Evolutionary conservation across 1,140 invertebrate species (phyloP), one percentile per base, ranked within the genome.

Genomic region (Centruroides vittatus): DNA sequence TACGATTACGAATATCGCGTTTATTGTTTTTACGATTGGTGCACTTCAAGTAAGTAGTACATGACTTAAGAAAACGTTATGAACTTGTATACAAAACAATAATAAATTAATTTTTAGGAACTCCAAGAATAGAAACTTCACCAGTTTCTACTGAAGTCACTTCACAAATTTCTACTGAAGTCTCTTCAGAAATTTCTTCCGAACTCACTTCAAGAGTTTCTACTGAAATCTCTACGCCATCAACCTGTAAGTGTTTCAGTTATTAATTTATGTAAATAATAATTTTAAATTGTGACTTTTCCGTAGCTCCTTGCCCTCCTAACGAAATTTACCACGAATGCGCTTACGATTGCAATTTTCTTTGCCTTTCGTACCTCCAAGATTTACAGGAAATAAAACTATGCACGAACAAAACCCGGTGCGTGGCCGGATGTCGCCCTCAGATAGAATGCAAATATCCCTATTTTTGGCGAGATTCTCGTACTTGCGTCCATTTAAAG

Each of bases 401-500:
- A 47, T 83, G 81, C 61, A 60, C 64, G 49, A 70, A 66, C 9
- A 69, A 64, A 5, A 64, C 63, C 0, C 72, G 74, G 47, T 82
- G 81, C 66, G 69, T 79, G 34, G 65, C 76, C 49, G 80, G 79
- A 63, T 71, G 69, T 72, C 70, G 69, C 55, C 58, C 61, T 8
- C 55, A 52, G 5, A 36, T 56, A 4, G 58, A 63, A 1, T 80
- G 79, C 61, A 65, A 71, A 0, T 48, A 57, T 6, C 67, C 76
- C 36, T 67, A 74, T 66, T 72, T 80, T 34, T 88, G 86, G 85
- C 74, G 82, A 8, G 85, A 89, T 69, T 74, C 78, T 52, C 67
- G 76, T 1, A 83, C 79, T 0, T 91, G 88, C 67, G 84, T 89
- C 4, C 71, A 79, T 4, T 68, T 77, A 3, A 74, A 57, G 3